Evolutionary conservation across 2,797 vertebrate species (phyloP).

Genomic region (Rhyacichthys aspro): DNA sequence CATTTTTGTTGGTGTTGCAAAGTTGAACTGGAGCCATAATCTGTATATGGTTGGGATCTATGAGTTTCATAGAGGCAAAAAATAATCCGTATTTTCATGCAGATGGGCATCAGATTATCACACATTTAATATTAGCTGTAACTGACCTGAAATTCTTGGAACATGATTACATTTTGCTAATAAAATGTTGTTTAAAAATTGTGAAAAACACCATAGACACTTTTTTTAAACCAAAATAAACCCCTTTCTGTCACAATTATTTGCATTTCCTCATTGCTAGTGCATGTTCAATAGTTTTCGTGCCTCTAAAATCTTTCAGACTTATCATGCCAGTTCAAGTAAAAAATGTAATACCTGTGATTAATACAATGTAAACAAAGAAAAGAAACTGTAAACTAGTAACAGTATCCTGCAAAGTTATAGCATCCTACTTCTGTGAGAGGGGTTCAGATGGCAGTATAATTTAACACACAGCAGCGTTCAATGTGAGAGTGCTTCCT

Average conservation of each 20-base stretch:
- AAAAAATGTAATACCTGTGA: slow-evolving; percentile 16
- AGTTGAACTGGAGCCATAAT: not conserved
- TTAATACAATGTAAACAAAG: slow-evolving; percentile 14
- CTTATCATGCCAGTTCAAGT: no score
- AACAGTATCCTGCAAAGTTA: slow-evolving; percentile 24
- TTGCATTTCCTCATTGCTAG: no score
- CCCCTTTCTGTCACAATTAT: no score
- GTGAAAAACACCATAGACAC: no score
- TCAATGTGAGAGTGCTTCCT: slow-evolving; percentile 21
- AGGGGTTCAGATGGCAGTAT: slow-evolving; percentile 30
- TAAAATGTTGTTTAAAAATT: no score
- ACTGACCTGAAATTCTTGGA: slow-evolving; percentile 2
- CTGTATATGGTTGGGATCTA: not conserved
- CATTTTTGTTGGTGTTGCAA: slow-evolving; percentile 2
- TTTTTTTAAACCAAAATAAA: no score
- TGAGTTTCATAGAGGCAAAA: no score
- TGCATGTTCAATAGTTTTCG: no score
- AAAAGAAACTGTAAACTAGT: slow-evolving; percentile 17
- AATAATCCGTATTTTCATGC: not conserved
- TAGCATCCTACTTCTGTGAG: slow-evolving; percentile 4
- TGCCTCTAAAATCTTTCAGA: no score
- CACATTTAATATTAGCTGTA: slow-evolving; percentile 31
- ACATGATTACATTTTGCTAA: no score
- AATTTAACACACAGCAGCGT: slow-evolving; percentile 25
- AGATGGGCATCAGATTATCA: slow-evolving; percentile 41